Evolutionary conservation across 2,888 invertebrate species (phyloP).

Genomic region (Suillia variegata): DNA sequence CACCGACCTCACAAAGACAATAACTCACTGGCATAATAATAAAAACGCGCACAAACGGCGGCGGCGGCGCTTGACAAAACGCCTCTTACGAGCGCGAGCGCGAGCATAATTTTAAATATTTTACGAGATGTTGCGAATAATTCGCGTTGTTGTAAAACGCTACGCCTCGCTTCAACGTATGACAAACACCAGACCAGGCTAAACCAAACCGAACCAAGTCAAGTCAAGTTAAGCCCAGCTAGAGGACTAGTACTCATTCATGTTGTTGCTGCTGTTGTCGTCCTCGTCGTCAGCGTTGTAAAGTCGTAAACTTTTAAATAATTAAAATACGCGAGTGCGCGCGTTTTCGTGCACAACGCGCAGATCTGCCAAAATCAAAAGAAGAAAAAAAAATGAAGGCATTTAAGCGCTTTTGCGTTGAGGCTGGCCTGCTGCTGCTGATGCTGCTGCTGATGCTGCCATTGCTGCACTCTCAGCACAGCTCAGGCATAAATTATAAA

Average conservation of each 20-base stretch:
- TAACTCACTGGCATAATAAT: slow-evolving; percentile 22
- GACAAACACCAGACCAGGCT: too few species aligned
- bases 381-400: too few species aligned
- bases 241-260: neutral
- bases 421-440: neutral
- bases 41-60: slow-evolving; percentile 6
- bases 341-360: neutral
- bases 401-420: neutral
- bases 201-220: too few species aligned
- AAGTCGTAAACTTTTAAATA: slow-evolving; percentile 30
- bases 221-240: too few species aligned
- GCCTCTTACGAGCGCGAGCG: neutral
- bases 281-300: slow-evolving; percentile 1
- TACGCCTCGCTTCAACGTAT: slow-evolving; percentile 4
- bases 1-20: slow-evolving; percentile 16
- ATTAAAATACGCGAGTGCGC: slow-evolving; percentile 22
- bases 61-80: slow-evolving; percentile 8
- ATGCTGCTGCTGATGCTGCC: neutral
- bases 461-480: neutral
- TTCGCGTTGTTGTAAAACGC: neutral
- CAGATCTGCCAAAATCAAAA: neutral
- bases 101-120: slow-evolving; percentile 28
- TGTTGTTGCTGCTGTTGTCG: slow-evolving; percentile 5
- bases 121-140: slow-evolving; percentile 19
- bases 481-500: neutral